These are phyloP conservation scores for Cepphus grylle DNA, from an alignment of 2,113 vertebrate species.

Conservation along the genomic window DNA sequence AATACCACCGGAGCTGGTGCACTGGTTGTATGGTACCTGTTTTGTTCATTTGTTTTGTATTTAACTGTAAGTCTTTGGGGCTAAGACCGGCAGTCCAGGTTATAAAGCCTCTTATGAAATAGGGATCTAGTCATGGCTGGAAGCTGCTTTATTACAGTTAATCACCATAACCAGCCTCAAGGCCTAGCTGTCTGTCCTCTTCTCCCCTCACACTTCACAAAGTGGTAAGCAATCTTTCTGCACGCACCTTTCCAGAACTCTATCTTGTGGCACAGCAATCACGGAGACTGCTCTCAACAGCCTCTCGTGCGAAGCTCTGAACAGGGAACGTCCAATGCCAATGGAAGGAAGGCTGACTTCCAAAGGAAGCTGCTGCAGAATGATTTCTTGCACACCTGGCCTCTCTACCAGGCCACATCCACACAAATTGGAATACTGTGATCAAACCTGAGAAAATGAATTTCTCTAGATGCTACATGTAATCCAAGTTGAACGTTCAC, in stretches of 20 bases:
- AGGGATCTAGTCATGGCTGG: not conserved
- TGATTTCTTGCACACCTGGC: not conserved
- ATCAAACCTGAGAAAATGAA: not conserved
- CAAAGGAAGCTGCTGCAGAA: not conserved
- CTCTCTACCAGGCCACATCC: not conserved
- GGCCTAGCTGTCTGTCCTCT: not conserved
- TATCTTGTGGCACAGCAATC: accelerated
- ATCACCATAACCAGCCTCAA: not conserved
- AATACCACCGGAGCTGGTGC: not conserved
- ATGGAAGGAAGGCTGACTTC: not conserved
- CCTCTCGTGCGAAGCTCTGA: not conserved
- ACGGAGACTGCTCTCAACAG: accelerated
- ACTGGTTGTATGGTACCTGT: not conserved
- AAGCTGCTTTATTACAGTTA: not conserved
- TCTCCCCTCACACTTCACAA: not conserved
- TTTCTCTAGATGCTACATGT: not conserved
- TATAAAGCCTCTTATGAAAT: not conserved
- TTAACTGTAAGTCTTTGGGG: not conserved
- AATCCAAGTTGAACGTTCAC: not conserved
- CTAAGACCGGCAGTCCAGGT: not conserved
- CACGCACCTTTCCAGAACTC: not conserved
- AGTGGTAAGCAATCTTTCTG: not conserved
- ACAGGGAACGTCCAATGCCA: not conserved
- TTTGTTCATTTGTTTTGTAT: not conserved
- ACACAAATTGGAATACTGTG: not conserved